Conservation (phyloP, 2,113 vertebrate species). For the Chionomys nivalis region DNA sequence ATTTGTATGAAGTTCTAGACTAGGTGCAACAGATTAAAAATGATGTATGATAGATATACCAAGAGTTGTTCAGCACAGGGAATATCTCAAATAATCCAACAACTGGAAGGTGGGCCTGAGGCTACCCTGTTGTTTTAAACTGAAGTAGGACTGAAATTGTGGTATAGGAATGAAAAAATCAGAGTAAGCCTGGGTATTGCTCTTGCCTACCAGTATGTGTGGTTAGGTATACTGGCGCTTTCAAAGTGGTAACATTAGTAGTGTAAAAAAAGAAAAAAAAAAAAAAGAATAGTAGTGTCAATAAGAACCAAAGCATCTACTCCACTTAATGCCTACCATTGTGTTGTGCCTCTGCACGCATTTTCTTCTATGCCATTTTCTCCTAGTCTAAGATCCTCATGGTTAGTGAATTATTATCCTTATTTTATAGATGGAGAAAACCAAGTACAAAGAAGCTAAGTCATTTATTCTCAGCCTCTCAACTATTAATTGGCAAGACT, state of each 20-base stretch:
- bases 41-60: background rate
- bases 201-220: background rate
- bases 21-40: conserved; percentile 1
- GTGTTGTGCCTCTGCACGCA: background rate
- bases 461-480: background rate
- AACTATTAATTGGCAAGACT: background rate
- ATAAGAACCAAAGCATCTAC: background rate
- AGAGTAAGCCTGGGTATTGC: background rate
- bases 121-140: background rate
- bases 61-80: background rate
- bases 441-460: background rate
- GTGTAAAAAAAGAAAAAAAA: too few relatives aligned
- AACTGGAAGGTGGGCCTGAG: background rate
- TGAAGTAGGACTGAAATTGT: background rate
- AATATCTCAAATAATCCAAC: background rate
- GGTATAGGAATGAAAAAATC: background rate
- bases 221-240: background rate
- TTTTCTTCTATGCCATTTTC: background rate
- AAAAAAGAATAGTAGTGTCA: background rate
- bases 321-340: background rate
- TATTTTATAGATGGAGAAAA: conserved; percentile 34
- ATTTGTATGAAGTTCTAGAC: conserved; percentile 20
- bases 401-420: background rate
- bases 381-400: background rate
- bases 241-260: too few relatives aligned